Base-by-base conservation (phyloP, 2,888 invertebrate genomes). In the Noctua janthina region DNA sequence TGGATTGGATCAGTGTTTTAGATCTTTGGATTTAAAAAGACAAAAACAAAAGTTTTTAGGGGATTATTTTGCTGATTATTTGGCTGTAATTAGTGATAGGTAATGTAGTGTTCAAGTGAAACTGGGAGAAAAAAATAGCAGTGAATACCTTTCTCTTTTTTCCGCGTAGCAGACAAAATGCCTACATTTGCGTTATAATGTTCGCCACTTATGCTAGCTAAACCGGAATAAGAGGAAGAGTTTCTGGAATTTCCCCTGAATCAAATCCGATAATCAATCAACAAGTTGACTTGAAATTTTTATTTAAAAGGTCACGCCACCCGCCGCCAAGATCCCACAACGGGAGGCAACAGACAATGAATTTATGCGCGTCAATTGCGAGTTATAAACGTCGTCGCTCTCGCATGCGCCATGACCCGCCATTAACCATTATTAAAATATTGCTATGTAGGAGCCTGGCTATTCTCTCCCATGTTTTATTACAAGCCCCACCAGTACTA, bases 401-500 rank as follows among this genome's bases (percentile, higher is more conserved):
- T 94, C 93, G 94, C 94, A 93, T 93, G 93, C 93, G 93, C 94
- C 87, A 93, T 95, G 96, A 96, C 96, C 96, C 91, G 92, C 95
- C 95, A 96, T 96, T 96, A 96, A 96, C 95, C 94, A 96, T 96
- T 96, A 96, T 96, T 96, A 96, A 96, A 96, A 96, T 96, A 96
- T 96, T 95, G 94, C 96, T 94, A 93, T 94, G 95, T 96, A 95
- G 94, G 91, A 94, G 94, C 95, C 93, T 94, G 90, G 95, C 95
- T 94, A 95, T 96, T 96, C 96, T 96, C 96, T 95, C 90, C 92
- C 93, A 95, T 96, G 95, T 96, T 96, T 96, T 96, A 96, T 96
- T 96, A 94, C 94, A 89, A 92, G 93, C 91, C 91, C 91, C 91
- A 92, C 93, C 91, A 92, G 91, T 92, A 93, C 93, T 93, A 94